Base-by-base conservation (phyloP, 1,140 invertebrate species). In the Heliconius eleuchia region DNA sequence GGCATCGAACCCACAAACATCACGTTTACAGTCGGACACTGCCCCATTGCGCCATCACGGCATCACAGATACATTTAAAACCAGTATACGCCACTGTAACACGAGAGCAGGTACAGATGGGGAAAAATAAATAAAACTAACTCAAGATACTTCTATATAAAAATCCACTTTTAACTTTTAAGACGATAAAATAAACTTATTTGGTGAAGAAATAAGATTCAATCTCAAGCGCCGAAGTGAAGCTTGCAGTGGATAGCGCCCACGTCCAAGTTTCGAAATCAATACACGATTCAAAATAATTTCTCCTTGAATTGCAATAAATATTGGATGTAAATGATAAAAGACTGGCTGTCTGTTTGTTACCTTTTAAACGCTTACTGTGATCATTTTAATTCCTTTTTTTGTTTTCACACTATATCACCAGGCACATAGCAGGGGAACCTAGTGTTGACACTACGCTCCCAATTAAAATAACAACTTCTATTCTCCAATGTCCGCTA, bases 131-230 rank as follows among this genome's bases (percentile, higher is more conserved):
- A 66, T 66, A 30, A 66, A 66, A 66, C 60, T 27, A 30, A 57
- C 55, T 23, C 60, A 5, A 66, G 60, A 23, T 30, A 8, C 60
- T 27, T 30, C 60, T 13, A 57, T 57, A 76, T 39, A 66, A 57
- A 76, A 76, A 76, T 66, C 27, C 30, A 76, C 37, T 76, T 66
- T n/a, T 66, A 66, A n/a, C 4, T 66, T 27, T 66, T 8, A 66
- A 66, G 0, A 23, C 11, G 60, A 8, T 2, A 30, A 66, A 66
- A 66, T 13, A 30, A 30, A 5, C 3, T 30, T 16, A 23, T 27
- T 13, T 66, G 1, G 0, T 6, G 27, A 0, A 30, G 27, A 13
- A 30, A 66, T 30, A 66, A 66, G 27, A 30, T 66, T 16, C 60
- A 66, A 23, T 66, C 18, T 30, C 27, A 1, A 1, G 30, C 4